Base-by-base conservation (phyloP, 2,888 invertebrate genomes). In the Sialis lutaria region DNA sequence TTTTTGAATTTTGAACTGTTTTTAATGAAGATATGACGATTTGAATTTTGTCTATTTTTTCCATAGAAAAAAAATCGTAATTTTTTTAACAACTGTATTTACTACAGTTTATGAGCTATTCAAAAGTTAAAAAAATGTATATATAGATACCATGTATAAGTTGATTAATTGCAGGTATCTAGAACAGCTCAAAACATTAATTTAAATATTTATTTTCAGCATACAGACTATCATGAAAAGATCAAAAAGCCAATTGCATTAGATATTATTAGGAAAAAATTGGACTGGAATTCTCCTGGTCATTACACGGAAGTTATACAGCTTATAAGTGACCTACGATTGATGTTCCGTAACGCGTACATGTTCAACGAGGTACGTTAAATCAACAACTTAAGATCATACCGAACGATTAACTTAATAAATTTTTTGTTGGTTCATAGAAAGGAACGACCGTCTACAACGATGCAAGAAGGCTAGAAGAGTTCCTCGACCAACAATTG, bases 291-390 rank as follows among this genome's bases (percentile, higher is more conserved):
- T 53, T 69, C 77, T 56, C 72, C 74, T 45, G 73, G 76, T 58
- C 82, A 83, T 60, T 93, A 92, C 67, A 69, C 75, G 55, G 75
- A 74, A 59, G 73, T 85, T 48, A 73, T 79, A 57, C 77, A 83
- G 55, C 82, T 91, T 64, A 73, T 92, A 49, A 68, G 75, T 48
- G 92, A 93, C 67, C 77, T 86, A 52, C 75, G 87, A 49, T 73
- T 85, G 56, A 81, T 93, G 63, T 91, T 93, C 69, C 80, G 78
- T 63, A 91, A 91, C 69, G 92, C 90, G 39, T 84, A 81, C 62
- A 70, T 73, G 13, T 90, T 81, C 65, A 89, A 91, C 69, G 74
- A 82, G 61, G 91, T 90, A 67, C 72, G 76, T 69, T 46, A 50
- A 49, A 42, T 43, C 49, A 44, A 13, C 12, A 8, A 42, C 30